Base-by-base conservation (phyloP, 2,113 vertebrate genomes). In the Trematomus loennbergii region DNA sequence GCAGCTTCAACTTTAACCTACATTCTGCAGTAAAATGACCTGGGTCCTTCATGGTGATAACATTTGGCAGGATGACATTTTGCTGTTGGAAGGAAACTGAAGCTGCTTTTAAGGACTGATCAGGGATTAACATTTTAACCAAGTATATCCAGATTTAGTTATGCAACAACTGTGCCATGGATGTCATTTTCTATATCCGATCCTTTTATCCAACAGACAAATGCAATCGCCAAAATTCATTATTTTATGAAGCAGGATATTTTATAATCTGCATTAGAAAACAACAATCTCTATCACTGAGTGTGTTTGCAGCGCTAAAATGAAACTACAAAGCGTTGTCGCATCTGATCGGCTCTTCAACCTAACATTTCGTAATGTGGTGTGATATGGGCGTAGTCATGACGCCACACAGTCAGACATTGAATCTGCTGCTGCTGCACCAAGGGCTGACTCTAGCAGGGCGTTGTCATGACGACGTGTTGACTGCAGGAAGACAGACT, bases 321-420 rank as follows among this genome's bases (percentile, higher is more conserved):
- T 20, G 2, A 55, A 72, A 22, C 36, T 13, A 36, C 18, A 69
- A 5, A 64, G 40, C 25, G 33, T 3, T 17, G 25, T 69, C 16
- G 17, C 17, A 25, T 70, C 64, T 12, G n/a, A 50, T 22, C 53
- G 46, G 29, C 12, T 33, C 43, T 63, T 64, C 55, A 43, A n/a
- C 33, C 10, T 46, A 5, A 12, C 36, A 57, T 75, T 10, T 43
- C 3, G 17, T 80, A 46, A 84, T 79, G 49, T 89, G 65, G 78
- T 55, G 46, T 67, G 75, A 84, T 72, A 50, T 25, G 87, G 84
- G 80, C 79, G 82, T 92, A 86, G 86, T 79, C 80, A 83, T 85
- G 82, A 77, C 65, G 17, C 45, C 67, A 75, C 84, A 75, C 70
- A 72, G 83, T 66, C 82, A 78, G 69, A 81, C 53, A 84, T 64